These are phyloP conservation scores for Sternotherus odoratus DNA, from an alignment of 2,797 vertebrate genomes.

Conservation along the genomic window DNA sequence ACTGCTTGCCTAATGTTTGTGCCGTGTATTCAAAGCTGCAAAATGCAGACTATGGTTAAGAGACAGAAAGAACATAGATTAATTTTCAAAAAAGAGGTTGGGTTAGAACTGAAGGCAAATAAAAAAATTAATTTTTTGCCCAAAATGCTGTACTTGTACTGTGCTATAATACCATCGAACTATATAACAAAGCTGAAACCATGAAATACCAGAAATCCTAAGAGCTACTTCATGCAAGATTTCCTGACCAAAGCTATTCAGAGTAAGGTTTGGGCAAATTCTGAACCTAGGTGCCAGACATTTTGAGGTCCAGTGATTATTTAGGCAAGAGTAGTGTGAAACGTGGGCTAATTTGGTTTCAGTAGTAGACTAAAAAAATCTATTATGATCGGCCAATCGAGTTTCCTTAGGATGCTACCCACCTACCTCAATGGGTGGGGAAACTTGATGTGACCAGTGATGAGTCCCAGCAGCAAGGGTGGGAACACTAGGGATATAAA, in stretches of 20 bases:
- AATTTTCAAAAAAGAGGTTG: too few species aligned
- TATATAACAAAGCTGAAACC: not conserved
- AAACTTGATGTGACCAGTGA: too few species aligned
- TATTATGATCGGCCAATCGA: not conserved
- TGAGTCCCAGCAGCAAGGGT: too few species aligned
- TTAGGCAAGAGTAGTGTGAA: not conserved
- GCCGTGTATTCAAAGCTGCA: too few species aligned
- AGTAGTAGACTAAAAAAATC: not conserved
- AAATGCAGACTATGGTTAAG: too few species aligned
- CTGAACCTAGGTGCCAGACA: not conserved
- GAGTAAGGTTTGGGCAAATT: fast-evolving
- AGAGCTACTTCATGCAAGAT: not conserved
- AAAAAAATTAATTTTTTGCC: not conserved
- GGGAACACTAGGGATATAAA: too few species aligned
- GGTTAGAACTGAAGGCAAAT: too few species aligned
- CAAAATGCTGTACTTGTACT: not conserved
- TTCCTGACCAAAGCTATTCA: not conserved
- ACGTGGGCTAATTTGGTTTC: not conserved
- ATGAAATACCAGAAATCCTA: not conserved
- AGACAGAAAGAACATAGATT: too few species aligned
- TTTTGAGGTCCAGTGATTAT: not conserved
- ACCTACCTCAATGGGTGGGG: too few species aligned
- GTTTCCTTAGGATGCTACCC: not conserved
- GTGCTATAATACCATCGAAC: not conserved
- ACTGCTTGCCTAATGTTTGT: too few species aligned